phyloP scores from a whole-genome alignment of 2,888 invertebrate species.

The Polyommatus iphigenia region DNA sequence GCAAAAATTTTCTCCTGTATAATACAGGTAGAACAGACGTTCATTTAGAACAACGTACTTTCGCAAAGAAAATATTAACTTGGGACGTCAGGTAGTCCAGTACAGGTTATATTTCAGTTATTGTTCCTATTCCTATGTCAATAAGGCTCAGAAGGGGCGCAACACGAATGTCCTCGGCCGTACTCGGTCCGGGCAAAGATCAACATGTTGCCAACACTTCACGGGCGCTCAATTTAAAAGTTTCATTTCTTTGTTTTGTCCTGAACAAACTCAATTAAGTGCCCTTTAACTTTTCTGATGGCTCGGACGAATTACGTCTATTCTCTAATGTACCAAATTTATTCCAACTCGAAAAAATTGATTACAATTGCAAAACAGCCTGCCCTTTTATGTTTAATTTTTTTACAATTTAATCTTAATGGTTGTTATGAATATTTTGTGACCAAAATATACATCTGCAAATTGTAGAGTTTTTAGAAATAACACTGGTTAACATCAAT shows the following conservation, averaged over 20 bases:
- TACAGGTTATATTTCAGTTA: not conserved
- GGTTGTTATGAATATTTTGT: not conserved
- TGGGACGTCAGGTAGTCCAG: conserved; percentile 51
- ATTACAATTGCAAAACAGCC: not conserved
- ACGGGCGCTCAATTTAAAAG: conserved; percentile 79
- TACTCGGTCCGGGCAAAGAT: conserved; percentile 55
- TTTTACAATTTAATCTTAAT: not conserved
- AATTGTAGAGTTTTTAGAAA: not conserved
- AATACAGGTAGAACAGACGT: conserved; percentile 16
- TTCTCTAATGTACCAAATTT: conserved; percentile 22
- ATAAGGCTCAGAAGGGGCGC: not conserved
- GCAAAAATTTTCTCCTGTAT: too few species aligned
- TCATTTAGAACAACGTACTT: conserved; percentile 35
- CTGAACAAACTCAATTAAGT: conserved; percentile 80
- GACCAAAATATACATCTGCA: not conserved
- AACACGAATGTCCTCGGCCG: not conserved
- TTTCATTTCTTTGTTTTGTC: conserved; percentile 77
- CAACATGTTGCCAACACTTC: conserved; percentile 79
- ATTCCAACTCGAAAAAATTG: not conserved
- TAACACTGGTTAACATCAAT: too few species aligned
- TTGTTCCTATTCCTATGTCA: not conserved
- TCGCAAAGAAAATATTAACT: conserved; percentile 71
- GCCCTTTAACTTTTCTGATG: conserved; percentile 70
- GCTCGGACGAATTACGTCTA: conserved; percentile 13
- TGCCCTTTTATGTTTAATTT: not conserved